phyloP scores from a whole-genome alignment of 1,140 invertebrate species.

The Tetramorium simillimum region DNA sequence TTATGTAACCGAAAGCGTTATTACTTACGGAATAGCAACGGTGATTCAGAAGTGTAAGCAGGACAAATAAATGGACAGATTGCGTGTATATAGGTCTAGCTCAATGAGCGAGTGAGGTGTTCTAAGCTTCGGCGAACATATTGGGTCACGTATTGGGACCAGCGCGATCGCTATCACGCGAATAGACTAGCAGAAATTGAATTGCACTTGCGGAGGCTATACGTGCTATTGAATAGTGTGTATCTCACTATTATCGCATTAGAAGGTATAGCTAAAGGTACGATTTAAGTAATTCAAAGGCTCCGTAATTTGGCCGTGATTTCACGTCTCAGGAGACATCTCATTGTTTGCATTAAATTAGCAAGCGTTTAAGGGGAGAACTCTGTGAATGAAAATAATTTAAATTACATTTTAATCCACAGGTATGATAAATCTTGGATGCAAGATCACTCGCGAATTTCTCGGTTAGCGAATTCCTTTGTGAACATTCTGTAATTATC shows the following conservation, averaged over 20 bases:
- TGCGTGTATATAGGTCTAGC: slow-evolving; percentile 57
- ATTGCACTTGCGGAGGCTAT: slow-evolving; percentile 48
- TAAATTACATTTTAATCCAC: slow-evolving; percentile 18
- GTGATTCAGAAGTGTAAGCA: slow-evolving; percentile 14
- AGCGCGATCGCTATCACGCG: slow-evolving; percentile 32
- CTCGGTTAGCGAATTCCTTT: not conserved
- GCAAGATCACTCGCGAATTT: not conserved
- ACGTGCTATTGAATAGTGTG: slow-evolving; percentile 3
- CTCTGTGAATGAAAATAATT: not conserved
- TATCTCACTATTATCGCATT: slow-evolving; percentile 38
- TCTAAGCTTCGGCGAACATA: slow-evolving; percentile 62
- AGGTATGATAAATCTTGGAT: slow-evolving; percentile 26
- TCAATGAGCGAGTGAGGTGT: slow-evolving; percentile 43
- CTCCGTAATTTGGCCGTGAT: not conserved
- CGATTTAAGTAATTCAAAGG: slow-evolving; percentile 14
- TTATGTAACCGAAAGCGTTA: slow-evolving; percentile 34
- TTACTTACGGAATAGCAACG: slow-evolving; percentile 36
- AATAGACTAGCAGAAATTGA: slow-evolving; percentile 64
- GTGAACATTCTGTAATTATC: not conserved
- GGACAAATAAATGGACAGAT: slow-evolving; percentile 67
- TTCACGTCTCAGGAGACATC: not conserved
- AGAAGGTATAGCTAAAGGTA: not conserved
- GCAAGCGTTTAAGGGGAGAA: not conserved
- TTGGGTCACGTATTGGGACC: slow-evolving; percentile 69
- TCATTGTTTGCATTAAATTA: slow-evolving; percentile 25